These are phyloP conservation scores for Scatophagus argus DNA, from an alignment of 2,113 vertebrate genomes.

Conservation along the genomic window DNA sequence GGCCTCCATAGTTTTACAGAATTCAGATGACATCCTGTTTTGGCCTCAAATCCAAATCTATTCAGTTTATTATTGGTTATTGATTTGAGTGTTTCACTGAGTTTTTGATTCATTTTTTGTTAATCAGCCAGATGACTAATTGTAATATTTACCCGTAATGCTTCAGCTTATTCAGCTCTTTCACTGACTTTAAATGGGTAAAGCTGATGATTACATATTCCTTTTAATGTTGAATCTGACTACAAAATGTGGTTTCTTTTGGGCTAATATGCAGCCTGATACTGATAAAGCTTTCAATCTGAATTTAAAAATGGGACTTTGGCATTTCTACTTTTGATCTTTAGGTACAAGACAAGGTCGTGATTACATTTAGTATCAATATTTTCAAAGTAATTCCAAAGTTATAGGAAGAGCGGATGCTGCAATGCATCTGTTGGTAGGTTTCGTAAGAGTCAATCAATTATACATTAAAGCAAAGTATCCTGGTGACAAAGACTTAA, in stretches of 20 bases:
- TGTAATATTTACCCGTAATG: not conserved
- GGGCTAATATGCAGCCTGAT: not conserved
- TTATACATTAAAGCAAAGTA: conserved; percentile 7
- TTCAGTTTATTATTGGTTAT: not conserved
- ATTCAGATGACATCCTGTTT: not conserved
- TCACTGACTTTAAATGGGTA: not conserved
- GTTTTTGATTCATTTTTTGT: not conserved
- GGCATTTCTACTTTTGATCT: not conserved
- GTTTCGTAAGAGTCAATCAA: conserved; percentile 31
- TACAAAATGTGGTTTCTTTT: not conserved
- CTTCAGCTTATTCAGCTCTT: conserved; percentile 11
- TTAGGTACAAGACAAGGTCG: not conserved
- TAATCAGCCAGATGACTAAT: not conserved
- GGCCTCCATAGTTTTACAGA: not conserved
- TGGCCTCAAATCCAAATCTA: not conserved
- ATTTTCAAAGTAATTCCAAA: not conserved
- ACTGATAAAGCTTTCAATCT: not conserved
- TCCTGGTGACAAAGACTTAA: conserved; percentile 16
- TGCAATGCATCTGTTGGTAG: not conserved
- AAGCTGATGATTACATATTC: conserved; percentile 13
- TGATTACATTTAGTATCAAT: not conserved
- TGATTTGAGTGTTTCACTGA: no score
- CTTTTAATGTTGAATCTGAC: conserved; percentile 26
- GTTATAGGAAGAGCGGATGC: not conserved
- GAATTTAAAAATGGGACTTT: conserved; percentile 39